Evolutionary conservation across 1,140 invertebrate species (phyloP).

Genomic region (Platorchestia sp.): DNA sequence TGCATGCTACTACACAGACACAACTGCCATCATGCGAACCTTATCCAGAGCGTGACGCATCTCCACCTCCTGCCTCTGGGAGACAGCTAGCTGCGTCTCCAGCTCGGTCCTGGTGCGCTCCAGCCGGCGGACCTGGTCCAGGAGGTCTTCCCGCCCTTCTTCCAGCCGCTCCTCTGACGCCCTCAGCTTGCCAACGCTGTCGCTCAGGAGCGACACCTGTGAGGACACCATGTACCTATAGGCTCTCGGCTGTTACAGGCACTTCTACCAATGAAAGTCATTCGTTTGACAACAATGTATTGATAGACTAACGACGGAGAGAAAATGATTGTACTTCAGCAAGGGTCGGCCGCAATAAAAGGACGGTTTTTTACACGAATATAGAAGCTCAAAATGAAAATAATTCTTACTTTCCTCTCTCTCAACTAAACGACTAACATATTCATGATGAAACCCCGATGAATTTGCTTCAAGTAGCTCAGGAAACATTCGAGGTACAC

Average conservation of each 20-base stretch:
- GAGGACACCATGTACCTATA: not conserved
- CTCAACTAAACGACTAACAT: not conserved
- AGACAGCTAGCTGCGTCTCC: slow-evolving; percentile 64
- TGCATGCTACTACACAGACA: too few relatives aligned
- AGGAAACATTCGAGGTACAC: not conserved
- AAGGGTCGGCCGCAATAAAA: not conserved
- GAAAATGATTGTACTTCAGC: not conserved
- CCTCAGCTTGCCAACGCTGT: slow-evolving; percentile 64
- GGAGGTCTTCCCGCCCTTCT: slow-evolving; percentile 63
- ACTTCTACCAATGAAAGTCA: too few relatives aligned
- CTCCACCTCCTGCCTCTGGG: slow-evolving; percentile 64
- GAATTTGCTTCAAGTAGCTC: not conserved
- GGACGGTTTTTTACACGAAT: not conserved
- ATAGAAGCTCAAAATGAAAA: not conserved
- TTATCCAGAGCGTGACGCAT: slow-evolving; percentile 65
- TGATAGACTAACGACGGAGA: not conserved
- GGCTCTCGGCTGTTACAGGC: too few relatives aligned
- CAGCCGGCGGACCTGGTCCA: slow-evolving; percentile 63
- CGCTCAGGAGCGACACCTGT: slow-evolving; percentile 64
- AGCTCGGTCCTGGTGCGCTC: slow-evolving; percentile 62
- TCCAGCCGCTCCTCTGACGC: slow-evolving; percentile 66
- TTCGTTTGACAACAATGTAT: not conserved
- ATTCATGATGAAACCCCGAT: not conserved
- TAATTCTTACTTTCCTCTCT: not conserved
- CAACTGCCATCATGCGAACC: slow-evolving; percentile 26